Base-by-base conservation (phyloP, 2,113 vertebrate genomes). In the Gopherus evgoodei region DNA sequence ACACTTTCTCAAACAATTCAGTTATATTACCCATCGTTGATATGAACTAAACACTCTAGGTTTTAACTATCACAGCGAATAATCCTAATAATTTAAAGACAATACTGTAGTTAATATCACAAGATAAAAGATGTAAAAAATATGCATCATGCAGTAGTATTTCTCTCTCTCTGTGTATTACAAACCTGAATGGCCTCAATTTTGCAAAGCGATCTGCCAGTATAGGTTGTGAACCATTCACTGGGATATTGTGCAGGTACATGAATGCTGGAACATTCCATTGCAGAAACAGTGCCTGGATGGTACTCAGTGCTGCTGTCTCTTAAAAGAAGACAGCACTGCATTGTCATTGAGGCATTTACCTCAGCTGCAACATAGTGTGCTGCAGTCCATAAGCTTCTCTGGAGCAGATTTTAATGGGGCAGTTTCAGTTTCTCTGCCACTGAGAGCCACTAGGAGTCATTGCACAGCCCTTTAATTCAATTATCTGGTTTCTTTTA, bases 371-470 rank as follows among this genome's bases (percentile, higher is more conserved):
- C 24, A 0, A 16, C 57, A 22, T 31, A 8, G 21, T 0, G 14
- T 0, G 21, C 78, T 1, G 2, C 1, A 54, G 22, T 3, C 49
- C 87, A 35, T 69, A 72, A 1, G 35, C 3, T 24, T 22, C 35
- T 8, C 4, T 1, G 9, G 1, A 14, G 4, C 3, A 8, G 17
- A 47, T 54, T 11, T 3, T 19, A 5, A 1, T 5, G 57, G 31
- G 35, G 42, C 87, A 54, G 25, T 19, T 50, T 31, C 82, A 42
- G 62, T n/a, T 57, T 50, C 76, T 11, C 29, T 3, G 42, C 25
- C 2, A 16, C 52, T 11, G 2, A 42, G 62, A 93, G 56, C 21
- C 91, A 69, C 38, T 86, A 89, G 8, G 6, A 44, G 72, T 14
- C 50, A 83, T 59, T 24, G 75, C 86, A 85, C 49, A 22, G 72